Conservation (phyloP, 2,888 invertebrate species). For the Aspidiotus rigidus region DNA sequence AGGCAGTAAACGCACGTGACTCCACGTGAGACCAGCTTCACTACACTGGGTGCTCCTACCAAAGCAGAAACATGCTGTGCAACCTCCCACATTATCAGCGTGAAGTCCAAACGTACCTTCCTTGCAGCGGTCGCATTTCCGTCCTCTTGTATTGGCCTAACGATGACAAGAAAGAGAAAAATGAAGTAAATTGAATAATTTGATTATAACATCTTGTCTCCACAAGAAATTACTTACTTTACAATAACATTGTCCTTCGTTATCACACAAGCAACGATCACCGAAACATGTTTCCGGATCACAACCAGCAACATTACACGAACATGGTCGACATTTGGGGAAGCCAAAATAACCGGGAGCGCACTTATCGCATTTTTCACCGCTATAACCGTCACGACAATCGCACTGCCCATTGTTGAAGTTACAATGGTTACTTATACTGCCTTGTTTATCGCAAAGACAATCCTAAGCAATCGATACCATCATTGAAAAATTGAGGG, state of each 20-base stretch:
- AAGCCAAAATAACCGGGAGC: slow-evolving; percentile 79
- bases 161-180: not conserved
- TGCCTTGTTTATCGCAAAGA: slow-evolving; percentile 63
- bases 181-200: not conserved
- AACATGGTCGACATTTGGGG: slow-evolving; percentile 56
- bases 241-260: slow-evolving; percentile 76
- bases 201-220: not conserved
- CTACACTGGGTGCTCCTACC: slow-evolving; percentile 69
- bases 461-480: slow-evolving; percentile 48
- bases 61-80: slow-evolving; percentile 94
- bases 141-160: slow-evolving; percentile 71
- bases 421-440: slow-evolving; percentile 59
- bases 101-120: slow-evolving; percentile 79
- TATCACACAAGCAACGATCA: slow-evolving; percentile 64
- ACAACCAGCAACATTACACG: slow-evolving; percentile 63
- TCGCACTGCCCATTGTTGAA: slow-evolving; percentile 60
- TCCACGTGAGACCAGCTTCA: slow-evolving; percentile 74
- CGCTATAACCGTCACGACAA: slow-evolving; percentile 65
- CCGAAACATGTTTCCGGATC: slow-evolving; percentile 43
- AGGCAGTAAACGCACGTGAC: slow-evolving; percentile 55
- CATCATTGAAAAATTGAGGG: not conserved
- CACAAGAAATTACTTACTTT: slow-evolving; percentile 52
- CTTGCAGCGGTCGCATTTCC: slow-evolving; percentile 73
- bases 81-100: slow-evolving; percentile 68
- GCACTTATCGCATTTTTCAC: slow-evolving; percentile 72